Evolutionary conservation across 2,888 invertebrate genomes (phyloP).

Genomic region (Ectemnius continuus): DNA sequence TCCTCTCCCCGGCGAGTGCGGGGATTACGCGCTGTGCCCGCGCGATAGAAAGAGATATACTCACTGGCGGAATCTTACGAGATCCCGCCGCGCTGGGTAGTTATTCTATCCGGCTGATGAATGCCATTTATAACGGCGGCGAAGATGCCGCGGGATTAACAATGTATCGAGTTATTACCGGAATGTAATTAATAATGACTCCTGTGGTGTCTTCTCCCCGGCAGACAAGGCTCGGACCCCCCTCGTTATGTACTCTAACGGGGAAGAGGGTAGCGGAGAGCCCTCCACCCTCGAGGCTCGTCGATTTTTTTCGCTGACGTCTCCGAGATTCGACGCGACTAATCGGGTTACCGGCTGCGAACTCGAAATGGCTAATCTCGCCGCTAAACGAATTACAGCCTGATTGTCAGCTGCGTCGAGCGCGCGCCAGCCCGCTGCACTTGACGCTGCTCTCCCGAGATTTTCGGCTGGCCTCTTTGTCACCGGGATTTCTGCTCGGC

Average conservation of each 20-base stretch:
- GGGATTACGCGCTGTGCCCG: no score
- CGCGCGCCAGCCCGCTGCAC: constrained; percentile 15
- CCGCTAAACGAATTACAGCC: constrained; percentile 55
- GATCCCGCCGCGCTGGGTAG: constrained; percentile 61
- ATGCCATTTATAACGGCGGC: constrained; percentile 65
- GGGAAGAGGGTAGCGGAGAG: no score
- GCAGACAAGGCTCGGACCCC: constrained; percentile 17
- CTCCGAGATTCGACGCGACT: constrained; percentile 64
- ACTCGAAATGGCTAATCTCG: constrained; percentile 65
- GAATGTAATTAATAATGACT: constrained; percentile 75
- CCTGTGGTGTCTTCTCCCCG: constrained; percentile 25
- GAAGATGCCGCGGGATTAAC: constrained; percentile 30
- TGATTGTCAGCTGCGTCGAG: constrained; percentile 17
- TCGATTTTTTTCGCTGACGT: constrained; percentile 67
- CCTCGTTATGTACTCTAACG: constrained; percentile 24
- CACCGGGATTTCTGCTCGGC: constrained; percentile 39
- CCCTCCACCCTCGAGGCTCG: constrained; percentile 20
- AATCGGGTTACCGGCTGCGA: constrained; percentile 60
- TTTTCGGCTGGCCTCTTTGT: neutral
- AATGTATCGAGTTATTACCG: constrained; percentile 67
- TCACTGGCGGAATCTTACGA: constrained; percentile 72
- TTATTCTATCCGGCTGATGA: constrained; percentile 62
- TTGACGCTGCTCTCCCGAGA: constrained; percentile 25
- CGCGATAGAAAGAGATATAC: constrained; percentile 64
- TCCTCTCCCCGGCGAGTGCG: constrained; percentile 28